Evolutionary conservation across 2,797 vertebrate species (phyloP), one percentile per base, ranked within the genome.

Genomic region (Gymnopithys bicolor): DNA sequence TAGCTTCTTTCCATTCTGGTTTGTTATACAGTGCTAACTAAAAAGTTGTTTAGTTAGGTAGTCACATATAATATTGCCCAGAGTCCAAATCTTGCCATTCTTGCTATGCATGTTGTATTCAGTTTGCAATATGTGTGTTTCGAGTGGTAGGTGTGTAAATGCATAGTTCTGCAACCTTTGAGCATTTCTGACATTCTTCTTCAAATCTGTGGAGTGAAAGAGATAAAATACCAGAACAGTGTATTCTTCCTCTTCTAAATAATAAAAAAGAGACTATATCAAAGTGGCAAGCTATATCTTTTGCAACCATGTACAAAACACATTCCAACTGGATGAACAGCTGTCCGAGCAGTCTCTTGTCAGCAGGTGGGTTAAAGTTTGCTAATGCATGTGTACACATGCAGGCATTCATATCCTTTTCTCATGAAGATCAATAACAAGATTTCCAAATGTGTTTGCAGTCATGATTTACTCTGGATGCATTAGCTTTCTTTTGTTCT

Each of bases 321-420:
- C 79, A 63, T 59, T 93, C 92, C 92, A 67, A 82, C 83, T 77
- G 92, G 93, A 96, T 85, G 89, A 96, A 95, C 89, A 94, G 87
- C 91, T 95, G 90, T 97, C 97, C 97, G 95, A 95, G 78, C 79
- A 93, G 53, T 86, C 89, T 88, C 83, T 94, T 85, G 84, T 94
- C 95, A 73, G 93, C 87, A 96, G 49, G 87, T 90, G 83, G 95
- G 84, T 91, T 84, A 62, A 94, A 95, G 84, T 91, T 97, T 94
- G 55, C 58, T 90, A 95, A 91, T 90, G 75, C 58, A 45, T 88
- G 71, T 87, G 78, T 71, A 86, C 64, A 91, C 1, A 7, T 90
- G 53, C 67, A 90, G 77, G 60, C 74, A 91, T 77, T 93, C 84
- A 64, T 41, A 88, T 76, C 39, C 76, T 84, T 52, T 70, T 56